Evolutionary conservation across 2,888 invertebrate species (phyloP).

Genomic region (Pantelozetes paolii): DNA sequence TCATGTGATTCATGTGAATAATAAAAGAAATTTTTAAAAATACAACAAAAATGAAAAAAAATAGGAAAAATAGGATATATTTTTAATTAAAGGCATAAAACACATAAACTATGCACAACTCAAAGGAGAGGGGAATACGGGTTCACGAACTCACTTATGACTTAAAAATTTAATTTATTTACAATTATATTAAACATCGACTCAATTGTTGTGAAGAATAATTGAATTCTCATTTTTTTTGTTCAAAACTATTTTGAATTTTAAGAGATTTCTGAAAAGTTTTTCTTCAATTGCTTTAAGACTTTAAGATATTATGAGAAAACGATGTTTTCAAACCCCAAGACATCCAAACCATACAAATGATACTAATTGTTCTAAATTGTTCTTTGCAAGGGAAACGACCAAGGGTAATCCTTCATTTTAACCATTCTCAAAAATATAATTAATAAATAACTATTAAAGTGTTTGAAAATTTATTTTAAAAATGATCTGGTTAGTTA

Average conservation of each 20-base stretch:
- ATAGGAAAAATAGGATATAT: not conserved
- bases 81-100: conserved; percentile 14
- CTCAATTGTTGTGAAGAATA: conserved; percentile 22
- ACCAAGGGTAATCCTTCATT: no score
- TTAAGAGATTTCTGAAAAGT: not conserved
- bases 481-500: no score
- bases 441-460: no score
- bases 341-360: not conserved
- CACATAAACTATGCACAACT: not conserved
- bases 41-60: not conserved
- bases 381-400: no score
- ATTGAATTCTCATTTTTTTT: not conserved
- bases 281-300: not conserved
- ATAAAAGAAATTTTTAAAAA: not conserved
- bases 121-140: not conserved
- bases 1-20: conserved; percentile 10
- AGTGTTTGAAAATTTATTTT: no score
- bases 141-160: conserved; percentile 29
- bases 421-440: no score
- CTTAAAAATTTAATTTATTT: conserved; percentile 26
- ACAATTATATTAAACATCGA: conserved; percentile 23
- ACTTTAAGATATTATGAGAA: not conserved
- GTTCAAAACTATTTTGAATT: not conserved
- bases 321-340: not conserved
- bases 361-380: no score